A percentile compares a stretch with the other conserved stretches of the same genome.
Conservation (phyloP, 2,888 invertebrate genomes). For the Abrostola tripartita region DNA sequence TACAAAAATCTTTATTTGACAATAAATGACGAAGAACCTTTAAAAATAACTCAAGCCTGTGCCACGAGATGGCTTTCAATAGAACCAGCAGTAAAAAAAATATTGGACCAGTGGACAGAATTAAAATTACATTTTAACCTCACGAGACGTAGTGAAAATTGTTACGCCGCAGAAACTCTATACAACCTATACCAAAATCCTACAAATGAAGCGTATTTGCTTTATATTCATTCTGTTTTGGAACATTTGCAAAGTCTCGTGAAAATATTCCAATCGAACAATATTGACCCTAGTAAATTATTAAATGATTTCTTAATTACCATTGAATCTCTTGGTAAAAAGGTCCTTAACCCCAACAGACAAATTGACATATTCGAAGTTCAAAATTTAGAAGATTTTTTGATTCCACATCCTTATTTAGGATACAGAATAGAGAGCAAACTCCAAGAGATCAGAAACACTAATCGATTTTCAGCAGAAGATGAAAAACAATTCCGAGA, state of each 20-base stretch:
- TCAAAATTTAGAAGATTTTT: too few relatives aligned
- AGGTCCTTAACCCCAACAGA: constrained; percentile 36
- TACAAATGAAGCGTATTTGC: background rate
- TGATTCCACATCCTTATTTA: constrained; percentile 31
- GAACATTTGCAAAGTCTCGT: constrained; percentile 3
- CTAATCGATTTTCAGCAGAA: background rate
- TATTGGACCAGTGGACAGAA: constrained; percentile 58
- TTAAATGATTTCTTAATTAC: constrained; percentile 37
- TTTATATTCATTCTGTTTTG: background rate
- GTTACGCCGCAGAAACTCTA: constrained; percentile 10
- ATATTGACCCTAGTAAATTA: constrained; percentile 19
- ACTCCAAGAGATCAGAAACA: constrained; percentile 15
- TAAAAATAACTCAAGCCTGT: constrained; percentile 58
- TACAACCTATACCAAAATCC: constrained; percentile 13
- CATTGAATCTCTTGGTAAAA: constrained; percentile 47
- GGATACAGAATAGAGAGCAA: constrained; percentile 24
- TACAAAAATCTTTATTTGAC: constrained; percentile 53
- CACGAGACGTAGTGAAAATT: constrained; percentile 20
- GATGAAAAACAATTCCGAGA: too few relatives aligned
- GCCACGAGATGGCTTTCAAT: constrained; percentile 57
- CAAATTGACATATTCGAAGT: constrained; percentile 31
- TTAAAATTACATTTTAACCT: constrained; percentile 53
- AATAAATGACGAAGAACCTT: constrained; percentile 58
- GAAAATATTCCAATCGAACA: constrained; percentile 8
- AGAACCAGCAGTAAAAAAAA: constrained; percentile 55